Evolutionary conservation across 30 jellyfish, hydroid and myxozoan species (phyloP).

Genomic region (Mastigias papua): DNA sequence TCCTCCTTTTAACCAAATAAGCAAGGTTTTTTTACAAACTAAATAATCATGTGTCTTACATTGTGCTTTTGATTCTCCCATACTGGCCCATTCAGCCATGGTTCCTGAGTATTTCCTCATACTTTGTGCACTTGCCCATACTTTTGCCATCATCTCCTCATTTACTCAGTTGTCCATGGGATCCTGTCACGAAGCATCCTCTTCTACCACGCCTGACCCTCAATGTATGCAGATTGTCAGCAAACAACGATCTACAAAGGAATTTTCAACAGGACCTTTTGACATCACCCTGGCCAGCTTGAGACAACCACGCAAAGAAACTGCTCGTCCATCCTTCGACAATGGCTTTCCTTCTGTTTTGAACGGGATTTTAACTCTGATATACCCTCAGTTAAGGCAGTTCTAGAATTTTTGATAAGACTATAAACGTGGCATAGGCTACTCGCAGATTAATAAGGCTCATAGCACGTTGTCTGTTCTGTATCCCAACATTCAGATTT

Average conservation of each 20-base stretch:
- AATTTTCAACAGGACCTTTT: background rate
- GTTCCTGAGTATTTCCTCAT: slow-evolving; percentile 13
- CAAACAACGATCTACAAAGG: background rate
- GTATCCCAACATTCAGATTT: background rate
- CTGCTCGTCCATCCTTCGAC: slow-evolving; percentile 2
- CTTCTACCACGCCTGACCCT: slow-evolving; percentile 16
- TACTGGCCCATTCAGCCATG: slow-evolving; percentile 60
- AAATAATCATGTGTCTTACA: background rate
- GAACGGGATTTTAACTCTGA: slow-evolving; percentile 8
- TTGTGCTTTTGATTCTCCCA: slow-evolving; percentile 27
- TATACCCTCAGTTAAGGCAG: slow-evolving; percentile 21
- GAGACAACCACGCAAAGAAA: slow-evolving; percentile 20
- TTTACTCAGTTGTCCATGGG: slow-evolving; percentile 7
- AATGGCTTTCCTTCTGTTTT: slow-evolving; percentile 35
- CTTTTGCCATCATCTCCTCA: background rate
- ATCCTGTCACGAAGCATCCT: slow-evolving; percentile 36
- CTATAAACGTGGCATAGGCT: slow-evolving; percentile 40
- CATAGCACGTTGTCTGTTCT: slow-evolving; percentile 44
- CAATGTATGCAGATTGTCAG: slow-evolving; percentile 39
- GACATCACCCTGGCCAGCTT: slow-evolving; percentile 34
- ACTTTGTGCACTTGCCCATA: background rate
- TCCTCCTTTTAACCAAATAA: slow-evolving; percentile 55
- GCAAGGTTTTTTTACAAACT: slow-evolving; percentile 19
- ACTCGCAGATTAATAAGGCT: slow-evolving; percentile 24
- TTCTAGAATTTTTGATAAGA: slow-evolving; percentile 18